A percentile compares a stretch with the other conserved stretches of the same genome.
Evolutionary conservation across 2,113 vertebrate genomes (phyloP).

Genomic region (Oxygymnocypris stewartii): DNA sequence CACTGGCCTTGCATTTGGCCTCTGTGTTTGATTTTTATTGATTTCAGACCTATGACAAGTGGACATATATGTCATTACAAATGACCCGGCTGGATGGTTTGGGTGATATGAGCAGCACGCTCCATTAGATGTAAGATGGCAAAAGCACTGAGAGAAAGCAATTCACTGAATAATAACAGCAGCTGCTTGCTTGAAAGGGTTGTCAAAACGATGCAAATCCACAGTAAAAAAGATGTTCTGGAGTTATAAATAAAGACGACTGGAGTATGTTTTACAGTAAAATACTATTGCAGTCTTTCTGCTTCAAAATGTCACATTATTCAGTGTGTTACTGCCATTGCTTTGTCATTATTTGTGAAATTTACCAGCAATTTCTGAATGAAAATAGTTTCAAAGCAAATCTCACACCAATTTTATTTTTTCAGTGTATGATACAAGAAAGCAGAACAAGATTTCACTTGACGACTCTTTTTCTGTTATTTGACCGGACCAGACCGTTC

Average conservation of each 20-base stretch:
- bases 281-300: neutral
- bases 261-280: neutral
- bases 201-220: constrained; percentile 17
- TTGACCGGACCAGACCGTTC: neutral
- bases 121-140: constrained; percentile 42
- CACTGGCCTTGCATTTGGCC: neutral
- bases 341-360: neutral
- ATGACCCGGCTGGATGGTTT: constrained; percentile 1
- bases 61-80: constrained; percentile 44
- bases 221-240: neutral
- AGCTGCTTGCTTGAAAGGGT: constrained; percentile 3
- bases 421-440: neutral
- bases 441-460: neutral
- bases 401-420: no score
- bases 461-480: neutral
- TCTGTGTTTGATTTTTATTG: constrained; percentile 34
- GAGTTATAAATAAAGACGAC: no score
- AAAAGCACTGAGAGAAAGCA: constrained; percentile 9
- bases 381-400: neutral
- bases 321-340: neutral
- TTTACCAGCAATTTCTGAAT: neutral
- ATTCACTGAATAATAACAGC: neutral
- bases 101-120: constrained; percentile 39
- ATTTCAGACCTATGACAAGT: constrained; percentile 38
- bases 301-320: neutral